A percentile compares a stretch with the other conserved stretches of the same genome.
These are phyloP conservation scores for Tympanuchus pallidicinctus DNA, from an alignment of 2,113 vertebrate species.

Conservation along the genomic window DNA sequence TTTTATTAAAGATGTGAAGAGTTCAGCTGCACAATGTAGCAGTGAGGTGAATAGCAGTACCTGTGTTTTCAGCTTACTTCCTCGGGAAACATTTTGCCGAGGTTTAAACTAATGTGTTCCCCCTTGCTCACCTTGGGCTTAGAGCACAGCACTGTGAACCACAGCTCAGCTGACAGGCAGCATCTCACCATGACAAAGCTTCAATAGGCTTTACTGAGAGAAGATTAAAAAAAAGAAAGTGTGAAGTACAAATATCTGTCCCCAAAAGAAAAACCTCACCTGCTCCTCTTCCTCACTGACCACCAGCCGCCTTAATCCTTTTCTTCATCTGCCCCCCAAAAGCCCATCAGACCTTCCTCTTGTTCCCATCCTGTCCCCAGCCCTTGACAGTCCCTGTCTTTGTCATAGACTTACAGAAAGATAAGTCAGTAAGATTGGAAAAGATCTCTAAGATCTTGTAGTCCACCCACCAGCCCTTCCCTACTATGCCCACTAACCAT, in stretches of 20 bases:
- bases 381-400: background rate
- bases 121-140: background rate
- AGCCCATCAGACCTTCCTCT: background rate
- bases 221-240: background rate
- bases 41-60: background rate
- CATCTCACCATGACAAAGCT: background rate
- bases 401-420: no score
- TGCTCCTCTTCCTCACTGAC: background rate
- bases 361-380: background rate
- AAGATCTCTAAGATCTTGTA: no score
- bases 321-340: background rate
- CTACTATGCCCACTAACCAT: no score
- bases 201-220: background rate
- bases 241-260: background rate
- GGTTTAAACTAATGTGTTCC: conserved; percentile 6
- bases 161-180: background rate
- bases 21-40: background rate
- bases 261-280: background rate
- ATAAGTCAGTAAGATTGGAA: no score
- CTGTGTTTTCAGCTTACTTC: background rate
- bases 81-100: background rate
- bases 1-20: background rate
- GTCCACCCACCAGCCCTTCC: no score
- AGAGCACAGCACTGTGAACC: background rate
- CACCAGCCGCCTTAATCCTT: background rate